A percentile compares a stretch with the other conserved stretches of the same genome.
Conservation (phyloP, 2,888 invertebrate species). For the Celastrina argiolus region DNA sequence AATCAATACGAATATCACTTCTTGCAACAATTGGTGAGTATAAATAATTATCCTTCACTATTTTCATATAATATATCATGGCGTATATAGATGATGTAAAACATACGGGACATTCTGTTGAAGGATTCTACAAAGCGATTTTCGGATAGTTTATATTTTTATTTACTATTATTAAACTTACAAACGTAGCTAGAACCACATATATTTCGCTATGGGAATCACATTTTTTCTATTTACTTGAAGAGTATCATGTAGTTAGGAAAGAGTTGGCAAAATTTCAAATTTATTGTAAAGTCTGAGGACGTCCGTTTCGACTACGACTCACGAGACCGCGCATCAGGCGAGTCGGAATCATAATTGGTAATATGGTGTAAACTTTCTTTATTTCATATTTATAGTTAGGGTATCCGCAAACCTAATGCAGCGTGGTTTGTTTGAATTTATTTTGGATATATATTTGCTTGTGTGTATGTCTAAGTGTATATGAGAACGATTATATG, state of each 20-base stretch:
- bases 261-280: slow-evolving; percentile 61
- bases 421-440: slow-evolving; percentile 50
- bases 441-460: slow-evolving; percentile 49
- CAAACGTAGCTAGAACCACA: slow-evolving; percentile 53
- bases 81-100: slow-evolving; percentile 21
- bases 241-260: slow-evolving; percentile 69
- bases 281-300: slow-evolving; percentile 66
- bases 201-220: slow-evolving; percentile 62
- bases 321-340: slow-evolving; percentile 56
- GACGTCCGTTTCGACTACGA: slow-evolving; percentile 61
- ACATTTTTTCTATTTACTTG: slow-evolving; percentile 62
- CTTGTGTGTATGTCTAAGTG: slow-evolving; percentile 47
- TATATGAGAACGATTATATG: slow-evolving; percentile 46
- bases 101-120: background rate
- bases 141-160: slow-evolving; percentile 32
- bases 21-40: slow-evolving; percentile 1
- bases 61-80: background rate
- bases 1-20: slow-evolving; percentile 15
- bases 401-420: slow-evolving; percentile 58
- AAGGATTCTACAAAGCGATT: slow-evolving; percentile 30
- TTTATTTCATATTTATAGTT: slow-evolving; percentile 69
- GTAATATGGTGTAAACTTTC: slow-evolving; percentile 65
- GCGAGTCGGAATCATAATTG: slow-evolving; percentile 61
- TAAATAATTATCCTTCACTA: slow-evolving; percentile 16
- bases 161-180: slow-evolving; percentile 31